Percentiles rank a stretch among this genome's conserved stretches.
Evolutionary conservation across 2,888 invertebrate genomes (phyloP).

Genomic region (Boloria euphrosyne): DNA sequence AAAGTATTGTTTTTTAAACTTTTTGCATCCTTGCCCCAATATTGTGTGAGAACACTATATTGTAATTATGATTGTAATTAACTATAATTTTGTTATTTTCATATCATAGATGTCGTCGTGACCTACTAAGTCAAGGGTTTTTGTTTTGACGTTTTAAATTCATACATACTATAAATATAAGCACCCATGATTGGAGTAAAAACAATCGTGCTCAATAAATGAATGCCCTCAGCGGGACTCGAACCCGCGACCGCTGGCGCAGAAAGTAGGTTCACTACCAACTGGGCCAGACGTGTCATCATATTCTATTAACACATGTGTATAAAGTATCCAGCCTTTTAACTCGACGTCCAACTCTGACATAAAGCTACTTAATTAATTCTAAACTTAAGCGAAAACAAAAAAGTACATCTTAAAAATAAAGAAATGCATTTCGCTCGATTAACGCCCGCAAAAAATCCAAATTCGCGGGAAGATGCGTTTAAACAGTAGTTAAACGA

Average conservation of each 20-base stretch:
- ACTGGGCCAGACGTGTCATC: too few species aligned
- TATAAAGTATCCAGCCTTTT: background rate
- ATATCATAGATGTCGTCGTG: background rate
- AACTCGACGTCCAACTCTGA: background rate
- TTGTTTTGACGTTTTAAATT: too few species aligned
- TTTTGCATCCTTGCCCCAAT: constrained; percentile 46
- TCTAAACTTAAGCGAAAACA: constrained; percentile 44
- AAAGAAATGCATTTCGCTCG: constrained; percentile 44
- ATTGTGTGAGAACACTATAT: constrained; percentile 46
- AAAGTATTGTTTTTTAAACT: constrained; percentile 41
- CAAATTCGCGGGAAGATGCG: constrained; percentile 51
- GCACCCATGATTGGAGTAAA: too few species aligned
- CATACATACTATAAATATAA: too few species aligned
- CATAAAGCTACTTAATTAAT: constrained; percentile 3
- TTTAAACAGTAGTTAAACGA: constrained; percentile 68
- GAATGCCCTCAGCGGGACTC: too few species aligned
- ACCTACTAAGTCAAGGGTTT: background rate
- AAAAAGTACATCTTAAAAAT: constrained; percentile 43
- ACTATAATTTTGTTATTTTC: constrained; percentile 23
- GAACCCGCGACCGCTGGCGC: too few species aligned
- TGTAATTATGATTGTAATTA: constrained; percentile 36
- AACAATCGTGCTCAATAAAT: too few species aligned
- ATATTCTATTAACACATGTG: too few species aligned
- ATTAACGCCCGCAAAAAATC: constrained; percentile 44
- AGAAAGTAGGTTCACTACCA: too few species aligned